Evolutionary conservation across 2,888 invertebrate genomes (phyloP).

Genomic region (Vannuccia rotundouncinata): DNA sequence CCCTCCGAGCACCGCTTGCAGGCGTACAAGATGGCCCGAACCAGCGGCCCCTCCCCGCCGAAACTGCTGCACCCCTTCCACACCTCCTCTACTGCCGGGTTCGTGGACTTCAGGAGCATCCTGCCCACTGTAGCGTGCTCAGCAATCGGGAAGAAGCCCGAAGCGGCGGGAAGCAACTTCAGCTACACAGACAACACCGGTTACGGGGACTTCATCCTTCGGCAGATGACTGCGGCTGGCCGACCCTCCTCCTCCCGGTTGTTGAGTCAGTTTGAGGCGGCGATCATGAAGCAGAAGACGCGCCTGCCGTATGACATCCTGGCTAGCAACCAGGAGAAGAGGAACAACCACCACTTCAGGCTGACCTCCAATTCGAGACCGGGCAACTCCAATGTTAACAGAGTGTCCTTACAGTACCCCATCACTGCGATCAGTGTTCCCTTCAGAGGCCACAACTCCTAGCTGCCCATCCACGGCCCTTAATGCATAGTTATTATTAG

Average conservation of each 20-base stretch:
- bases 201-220: background rate
- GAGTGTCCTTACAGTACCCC: background rate
- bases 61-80: background rate
- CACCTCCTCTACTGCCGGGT: background rate
- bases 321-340: background rate
- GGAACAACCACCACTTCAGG: background rate
- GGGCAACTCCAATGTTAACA: background rate
- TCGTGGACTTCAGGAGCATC: background rate
- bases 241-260: background rate
- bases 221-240: background rate
- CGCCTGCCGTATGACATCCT: conserved; percentile 3
- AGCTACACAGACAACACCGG: background rate
- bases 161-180: background rate
- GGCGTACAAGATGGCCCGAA: background rate
- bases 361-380: background rate
- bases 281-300: background rate
- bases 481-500: no score
- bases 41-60: background rate
- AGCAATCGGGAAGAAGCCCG: background rate
- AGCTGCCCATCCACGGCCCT: no score
- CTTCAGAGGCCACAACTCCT: no score
- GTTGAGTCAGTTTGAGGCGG: background rate
- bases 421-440: no score
- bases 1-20: background rate
- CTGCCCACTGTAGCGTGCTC: background rate